Base-by-base conservation (phyloP, 2,888 invertebrate genomes). In the Amphipyra tragopoginis region DNA sequence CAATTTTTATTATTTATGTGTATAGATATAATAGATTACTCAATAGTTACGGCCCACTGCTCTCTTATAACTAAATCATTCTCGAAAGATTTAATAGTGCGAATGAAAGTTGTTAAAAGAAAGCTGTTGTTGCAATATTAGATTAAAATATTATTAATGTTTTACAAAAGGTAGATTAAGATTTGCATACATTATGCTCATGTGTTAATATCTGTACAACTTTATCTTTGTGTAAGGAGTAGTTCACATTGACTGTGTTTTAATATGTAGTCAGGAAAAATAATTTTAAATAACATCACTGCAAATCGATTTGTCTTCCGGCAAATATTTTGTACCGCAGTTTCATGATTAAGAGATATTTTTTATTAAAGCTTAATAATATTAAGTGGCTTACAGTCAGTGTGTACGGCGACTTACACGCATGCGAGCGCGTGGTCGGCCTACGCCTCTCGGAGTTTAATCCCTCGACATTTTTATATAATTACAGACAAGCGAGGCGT, bases 381-480 rank as follows among this genome's bases (percentile, higher is more conserved):
- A 0, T 13, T 8, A 44, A 36, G 34, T 10, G 7, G 9, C 38
- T 21, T 15, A 6, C 21, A 39, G 10, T 7, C 49, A 52, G 66
- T 78, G 72, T 80, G 61, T 39, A 63, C 63, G 40, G 10, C 59
- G 70, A 58, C 55, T 80, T 74, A 66, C 29, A 13, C 50, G 63
- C 63, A 72, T 65, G 50, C 39, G 61, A 39, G 63, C 65, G 75
- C 78, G 81, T 83, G 79, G 78, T 66, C 79, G 70, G 78, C 81
- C 77, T 75, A 81, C 81, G 78, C 80, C 63, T 72, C 75, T 69
- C 65, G 55, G 70, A 78, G 74, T 78, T 79, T 87, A 88, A 90
- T 90, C 86, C 86, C 77, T 75, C 70, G 77, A 81, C 79, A 84
- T 88, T 88, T 88, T 87, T 86, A 85, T 90, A 86, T 89, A 88